Percentiles rank a stretch among this genome's conserved stretches.
phyloP scores from a whole-genome alignment of 2,888 invertebrate species.

The Drosophila antonietae region DNA sequence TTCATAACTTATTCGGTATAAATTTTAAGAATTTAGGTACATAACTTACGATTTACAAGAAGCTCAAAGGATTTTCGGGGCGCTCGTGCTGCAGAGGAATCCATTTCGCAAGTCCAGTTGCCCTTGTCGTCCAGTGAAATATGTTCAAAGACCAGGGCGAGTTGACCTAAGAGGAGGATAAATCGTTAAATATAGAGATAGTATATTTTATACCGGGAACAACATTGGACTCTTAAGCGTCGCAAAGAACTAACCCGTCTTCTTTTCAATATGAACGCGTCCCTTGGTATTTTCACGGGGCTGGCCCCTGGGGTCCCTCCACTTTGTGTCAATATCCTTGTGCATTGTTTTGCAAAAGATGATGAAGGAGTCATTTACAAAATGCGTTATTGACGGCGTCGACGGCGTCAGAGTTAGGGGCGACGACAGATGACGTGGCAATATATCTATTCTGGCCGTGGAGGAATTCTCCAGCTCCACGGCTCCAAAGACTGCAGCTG shows the following conservation, averaged over 20 bases:
- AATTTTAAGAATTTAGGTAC: neutral
- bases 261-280: slow-evolving; percentile 84
- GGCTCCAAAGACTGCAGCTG: slow-evolving; percentile 62
- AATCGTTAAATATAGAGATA: neutral
- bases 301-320: slow-evolving; percentile 83
- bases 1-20: too few species aligned
- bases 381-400: slow-evolving; percentile 83
- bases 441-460: slow-evolving; percentile 16
- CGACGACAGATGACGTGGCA: slow-evolving; percentile 10
- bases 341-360: slow-evolving; percentile 83
- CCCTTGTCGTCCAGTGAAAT: slow-evolving; percentile 85
- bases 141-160: slow-evolving; percentile 85
- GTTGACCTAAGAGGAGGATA: slow-evolving; percentile 71
- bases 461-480: slow-evolving; percentile 57
- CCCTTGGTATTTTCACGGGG: slow-evolving; percentile 83
- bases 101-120: slow-evolving; percentile 85
- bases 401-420: slow-evolving; percentile 81
- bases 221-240: neutral
- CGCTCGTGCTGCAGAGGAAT: slow-evolving; percentile 70
- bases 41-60: slow-evolving; percentile 84
- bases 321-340: slow-evolving; percentile 81
- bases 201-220: neutral
- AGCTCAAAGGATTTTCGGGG: slow-evolving; percentile 83
- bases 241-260: slow-evolving; percentile 73
- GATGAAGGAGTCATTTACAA: slow-evolving; percentile 85